phyloP scores from a whole-genome alignment of 64 coral and sea anemone genomes.

The Porites australiensis region DNA sequence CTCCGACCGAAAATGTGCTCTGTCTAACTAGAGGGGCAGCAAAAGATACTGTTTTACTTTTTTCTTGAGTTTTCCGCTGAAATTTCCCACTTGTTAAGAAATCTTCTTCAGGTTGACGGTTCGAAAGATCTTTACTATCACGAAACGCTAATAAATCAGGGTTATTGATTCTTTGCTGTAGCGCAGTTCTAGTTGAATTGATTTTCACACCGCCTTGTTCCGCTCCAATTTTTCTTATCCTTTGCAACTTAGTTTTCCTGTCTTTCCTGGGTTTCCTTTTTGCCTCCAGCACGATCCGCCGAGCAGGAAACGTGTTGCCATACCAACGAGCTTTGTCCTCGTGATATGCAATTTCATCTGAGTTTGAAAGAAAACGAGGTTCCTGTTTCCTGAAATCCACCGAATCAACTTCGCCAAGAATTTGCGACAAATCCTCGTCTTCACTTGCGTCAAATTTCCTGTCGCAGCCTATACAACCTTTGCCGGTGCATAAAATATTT shows the following conservation, averaged over 20 bases:
- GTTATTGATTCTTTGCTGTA: neutral
- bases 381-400: conserved; percentile 62
- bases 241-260: conserved; percentile 9
- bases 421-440: conserved; percentile 43
- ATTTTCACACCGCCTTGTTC: neutral
- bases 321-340: conserved; percentile 49
- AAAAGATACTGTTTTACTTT: conserved; percentile 41
- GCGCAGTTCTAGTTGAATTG: neutral
- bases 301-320: conserved; percentile 36
- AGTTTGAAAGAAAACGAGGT: conserved; percentile 6
- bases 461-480: conserved; percentile 83
- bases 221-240: neutral
- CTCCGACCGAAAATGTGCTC: neutral
- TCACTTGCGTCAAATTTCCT: conserved; percentile 52
- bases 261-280: conserved; percentile 21
- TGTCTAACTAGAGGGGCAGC: neutral
- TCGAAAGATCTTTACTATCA: neutral
- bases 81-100: neutral
- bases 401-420: conserved; percentile 78
- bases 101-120: neutral
- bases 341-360: conserved; percentile 17
- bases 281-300: neutral
- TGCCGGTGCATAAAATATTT: conserved; percentile 87
- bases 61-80: neutral
- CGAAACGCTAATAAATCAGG: neutral